Evolutionary conservation across 2,888 invertebrate species (phyloP), one percentile per base, ranked within the genome.

Genomic region (Gonocerus acuteangulatus): DNA sequence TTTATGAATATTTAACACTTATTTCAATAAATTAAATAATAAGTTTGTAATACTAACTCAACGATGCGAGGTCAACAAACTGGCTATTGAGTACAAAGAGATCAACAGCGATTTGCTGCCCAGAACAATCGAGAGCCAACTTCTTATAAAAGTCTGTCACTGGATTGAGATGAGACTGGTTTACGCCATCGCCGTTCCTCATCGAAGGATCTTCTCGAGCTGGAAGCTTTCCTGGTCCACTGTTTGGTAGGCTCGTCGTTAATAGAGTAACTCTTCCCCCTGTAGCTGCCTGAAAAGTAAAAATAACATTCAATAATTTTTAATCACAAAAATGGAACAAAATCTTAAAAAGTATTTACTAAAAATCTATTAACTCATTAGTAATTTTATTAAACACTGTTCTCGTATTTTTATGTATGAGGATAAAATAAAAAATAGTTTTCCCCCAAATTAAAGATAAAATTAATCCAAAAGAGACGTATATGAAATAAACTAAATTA

Each of bases 81-180:
- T 94, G 92, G 52, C 89, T 85, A 75, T 92, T 95, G 63, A 99
- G 77, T 66, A 96, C 77, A 78, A 99, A 99, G 70, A 99, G 74
- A 76, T 99, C 99, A 1, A 97, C 91, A 4, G 95, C 92, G 54
- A 96, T 84, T 74, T 97, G 96, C 71, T 93, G 94, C 1, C 91
- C 94, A 68, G 94, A 95, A 75, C 96, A 97, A 74, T 99, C 96
- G 51, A 99, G 75, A 0, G 99, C 95, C 32, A 95, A 77, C 48
- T 94, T 86, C 77, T 99, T 99, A 78, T 95, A 95, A 78, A 96
- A 99, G 75, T 99, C 99, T 1, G 92, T 96, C 2, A 93, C 92
- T 0, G 99, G 96, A 74, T 90, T 93, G 66, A 96, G 76, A 34
- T 63, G 60, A 6, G 62, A 23, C 72, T 93, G 88, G 0, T 86